A percentile compares a stretch with the other conserved stretches of the same genome.
Evolutionary conservation across 1,140 invertebrate species (phyloP).

Genomic region (Pseudomyrmex dendroicus): DNA sequence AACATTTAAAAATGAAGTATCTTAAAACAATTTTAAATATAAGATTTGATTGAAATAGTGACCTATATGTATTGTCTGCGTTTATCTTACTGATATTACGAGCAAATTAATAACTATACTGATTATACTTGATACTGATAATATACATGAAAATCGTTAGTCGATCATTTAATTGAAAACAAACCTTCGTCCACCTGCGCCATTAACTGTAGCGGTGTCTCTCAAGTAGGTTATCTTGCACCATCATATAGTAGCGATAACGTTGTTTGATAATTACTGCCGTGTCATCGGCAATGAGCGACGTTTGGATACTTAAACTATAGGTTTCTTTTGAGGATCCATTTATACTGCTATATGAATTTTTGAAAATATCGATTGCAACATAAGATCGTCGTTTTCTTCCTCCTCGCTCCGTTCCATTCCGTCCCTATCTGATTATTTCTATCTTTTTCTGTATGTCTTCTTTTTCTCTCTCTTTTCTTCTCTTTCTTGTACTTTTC

Average conservation of each 20-base stretch:
- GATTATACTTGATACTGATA: no score
- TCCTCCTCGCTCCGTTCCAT: conserved; percentile 2
- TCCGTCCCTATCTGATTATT: background rate
- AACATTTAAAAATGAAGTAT: no score
- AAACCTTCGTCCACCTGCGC: conserved; percentile 48
- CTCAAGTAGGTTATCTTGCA: conserved; percentile 59
- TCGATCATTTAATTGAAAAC: conserved; percentile 26
- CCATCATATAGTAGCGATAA: background rate
- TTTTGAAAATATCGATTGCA: background rate
- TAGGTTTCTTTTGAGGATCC: background rate
- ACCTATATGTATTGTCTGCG: no score
- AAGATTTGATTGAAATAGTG: no score
- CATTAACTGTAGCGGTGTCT: background rate
- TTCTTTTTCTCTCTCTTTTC: background rate
- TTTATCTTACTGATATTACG: no score
- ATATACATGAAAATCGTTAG: background rate
- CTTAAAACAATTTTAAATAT: no score
- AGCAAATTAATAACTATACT: no score
- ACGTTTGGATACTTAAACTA: background rate
- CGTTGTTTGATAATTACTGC: conserved; percentile 37
- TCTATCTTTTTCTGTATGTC: background rate
- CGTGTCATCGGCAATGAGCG: conserved; percentile 26
- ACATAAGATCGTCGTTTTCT: conserved; percentile 2
- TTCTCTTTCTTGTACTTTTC: conserved; percentile 26
- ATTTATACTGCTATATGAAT: no score